phyloP scores from a whole-genome alignment of 2,888 invertebrate species.

The Sicus ferrugineus region DNA sequence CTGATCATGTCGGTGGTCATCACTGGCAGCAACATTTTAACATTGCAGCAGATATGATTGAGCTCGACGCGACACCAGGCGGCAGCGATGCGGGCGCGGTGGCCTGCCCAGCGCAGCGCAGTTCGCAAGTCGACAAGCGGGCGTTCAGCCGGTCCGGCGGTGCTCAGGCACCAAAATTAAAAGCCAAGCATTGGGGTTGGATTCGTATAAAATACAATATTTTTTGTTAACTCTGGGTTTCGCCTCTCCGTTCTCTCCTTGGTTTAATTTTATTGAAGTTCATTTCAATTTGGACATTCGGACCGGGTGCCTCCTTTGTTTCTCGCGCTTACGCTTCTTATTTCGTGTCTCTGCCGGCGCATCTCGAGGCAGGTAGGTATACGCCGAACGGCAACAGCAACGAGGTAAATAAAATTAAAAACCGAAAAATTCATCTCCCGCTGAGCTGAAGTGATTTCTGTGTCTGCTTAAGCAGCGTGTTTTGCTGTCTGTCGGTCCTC shows the following conservation, averaged over 20 bases:
- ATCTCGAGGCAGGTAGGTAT: constrained; percentile 25
- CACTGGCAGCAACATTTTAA: constrained; percentile 19
- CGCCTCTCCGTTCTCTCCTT: constrained; percentile 18
- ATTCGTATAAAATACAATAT: constrained; percentile 27
- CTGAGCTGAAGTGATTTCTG: constrained; percentile 53
- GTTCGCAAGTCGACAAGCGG: neutral
- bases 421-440: constrained; percentile 53
- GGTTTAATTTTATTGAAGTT: constrained; percentile 39
- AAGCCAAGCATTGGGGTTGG: constrained; percentile 13
- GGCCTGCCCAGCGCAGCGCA: neutral
- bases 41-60: constrained; percentile 20
- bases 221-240: constrained; percentile 15
- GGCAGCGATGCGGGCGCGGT: constrained; percentile 9
- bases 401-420: constrained; percentile 40
- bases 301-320: neutral
- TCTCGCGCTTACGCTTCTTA: neutral
- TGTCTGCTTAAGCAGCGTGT: constrained; percentile 40
- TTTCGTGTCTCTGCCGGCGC: constrained; percentile 14
- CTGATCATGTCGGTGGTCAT: constrained; percentile 33
- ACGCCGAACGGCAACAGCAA: neutral
- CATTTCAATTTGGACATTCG: constrained; percentile 33
- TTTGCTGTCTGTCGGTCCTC: constrained; percentile 4
- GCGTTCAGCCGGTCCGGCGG: constrained; percentile 7
- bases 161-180: constrained; percentile 29
- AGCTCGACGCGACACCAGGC: neutral